Conservation (phyloP, 1,140 invertebrate genomes). For the Caenorhabditis briggsae region DNA sequence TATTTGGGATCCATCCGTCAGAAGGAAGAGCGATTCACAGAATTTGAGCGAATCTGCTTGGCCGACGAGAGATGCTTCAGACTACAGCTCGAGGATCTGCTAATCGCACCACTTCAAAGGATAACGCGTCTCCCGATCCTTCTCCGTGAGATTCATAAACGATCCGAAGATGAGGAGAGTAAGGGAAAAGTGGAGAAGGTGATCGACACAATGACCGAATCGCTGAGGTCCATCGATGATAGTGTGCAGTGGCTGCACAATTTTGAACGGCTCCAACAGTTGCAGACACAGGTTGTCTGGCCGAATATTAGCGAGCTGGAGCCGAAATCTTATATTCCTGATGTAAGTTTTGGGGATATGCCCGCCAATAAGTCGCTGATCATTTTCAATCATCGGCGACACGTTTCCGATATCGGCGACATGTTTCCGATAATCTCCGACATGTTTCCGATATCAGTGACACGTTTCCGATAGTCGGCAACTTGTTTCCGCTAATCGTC, state of each 20-base stretch:
- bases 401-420: too few relatives aligned
- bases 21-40: slow-evolving; percentile 74
- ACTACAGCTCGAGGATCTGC: slow-evolving; percentile 82
- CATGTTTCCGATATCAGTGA: too few relatives aligned
- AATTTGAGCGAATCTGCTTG: slow-evolving; percentile 79
- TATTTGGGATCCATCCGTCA: slow-evolving; percentile 75
- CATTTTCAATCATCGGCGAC: too few relatives aligned
- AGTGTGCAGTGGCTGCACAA: slow-evolving; percentile 85
- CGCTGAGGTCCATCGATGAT: slow-evolving; percentile 83
- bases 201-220: slow-evolving; percentile 82
- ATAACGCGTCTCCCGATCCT: slow-evolving; percentile 84
- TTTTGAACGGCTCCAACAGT: slow-evolving; percentile 84
- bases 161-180: slow-evolving; percentile 81
- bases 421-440: too few relatives aligned
- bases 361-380: too few relatives aligned
- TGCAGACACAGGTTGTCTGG: slow-evolving; percentile 83
- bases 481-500: too few relatives aligned
- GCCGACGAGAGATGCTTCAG: slow-evolving; percentile 82
- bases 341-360: slow-evolving; percentile 78
- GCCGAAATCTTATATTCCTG: slow-evolving; percentile 83
- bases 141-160: slow-evolving; percentile 81
- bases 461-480: too few relatives aligned
- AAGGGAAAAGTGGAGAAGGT: slow-evolving; percentile 81
- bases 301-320: slow-evolving; percentile 83
- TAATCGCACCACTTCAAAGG: slow-evolving; percentile 84